Conservation (phyloP, 2,113 vertebrate genomes). For the Alces alces region DNA sequence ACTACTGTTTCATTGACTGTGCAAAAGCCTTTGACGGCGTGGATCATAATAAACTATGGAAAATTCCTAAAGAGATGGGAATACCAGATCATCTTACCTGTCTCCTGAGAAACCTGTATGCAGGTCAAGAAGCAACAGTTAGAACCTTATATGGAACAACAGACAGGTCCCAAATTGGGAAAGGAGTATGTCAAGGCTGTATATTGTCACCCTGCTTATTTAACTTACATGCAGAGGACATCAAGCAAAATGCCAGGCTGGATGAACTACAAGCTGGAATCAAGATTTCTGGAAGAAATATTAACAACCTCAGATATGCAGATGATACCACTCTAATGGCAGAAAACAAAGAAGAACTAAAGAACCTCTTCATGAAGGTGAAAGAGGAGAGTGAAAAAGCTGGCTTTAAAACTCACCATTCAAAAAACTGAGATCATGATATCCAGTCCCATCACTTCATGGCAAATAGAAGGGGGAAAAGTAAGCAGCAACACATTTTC, state of each 20-base stretch:
- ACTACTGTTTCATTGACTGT: not conserved
- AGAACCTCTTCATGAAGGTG: not conserved
- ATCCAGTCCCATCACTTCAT: not conserved
- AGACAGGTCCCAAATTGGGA: not conserved
- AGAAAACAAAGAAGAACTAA: not conserved
- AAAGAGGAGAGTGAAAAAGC: not conserved
- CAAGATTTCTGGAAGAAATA: not conserved
- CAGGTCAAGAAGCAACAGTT: not conserved
- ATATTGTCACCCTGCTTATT: not conserved
- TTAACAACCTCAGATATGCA: not conserved
- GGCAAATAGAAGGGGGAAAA: not conserved
- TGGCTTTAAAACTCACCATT: not conserved
- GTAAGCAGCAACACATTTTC: not conserved
- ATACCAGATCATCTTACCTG: not conserved
- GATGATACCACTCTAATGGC: not conserved
- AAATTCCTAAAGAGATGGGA: not conserved
- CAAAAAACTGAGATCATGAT: not conserved
- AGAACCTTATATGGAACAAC: not conserved
- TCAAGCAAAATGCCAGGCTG: not conserved
- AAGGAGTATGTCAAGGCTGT: not conserved
- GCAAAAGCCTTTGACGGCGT: not conserved
- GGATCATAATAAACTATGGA: not conserved
- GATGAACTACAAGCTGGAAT: not conserved
- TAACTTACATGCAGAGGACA: not conserved
- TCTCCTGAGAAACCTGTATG: not conserved